Evolutionary conservation across 2,797 vertebrate species (phyloP).

Genomic region (Muraenolepis orangiensis): DNA sequence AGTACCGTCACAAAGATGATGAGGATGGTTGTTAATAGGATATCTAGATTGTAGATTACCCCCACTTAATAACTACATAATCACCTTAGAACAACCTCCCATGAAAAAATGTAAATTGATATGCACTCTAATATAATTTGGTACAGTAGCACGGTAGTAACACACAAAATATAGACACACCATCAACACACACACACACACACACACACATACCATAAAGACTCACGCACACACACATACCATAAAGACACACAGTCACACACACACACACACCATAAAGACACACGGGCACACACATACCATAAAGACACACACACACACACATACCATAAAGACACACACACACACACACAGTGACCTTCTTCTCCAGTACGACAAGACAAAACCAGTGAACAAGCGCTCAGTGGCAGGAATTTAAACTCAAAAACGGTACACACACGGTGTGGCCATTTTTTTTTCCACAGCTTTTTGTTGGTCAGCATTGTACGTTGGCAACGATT

Average conservation of each 20-base stretch:
- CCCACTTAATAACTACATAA: neutral
- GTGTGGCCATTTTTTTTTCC: constrained; percentile 11
- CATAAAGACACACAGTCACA: no score
- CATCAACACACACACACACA: neutral
- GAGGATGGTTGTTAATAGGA: neutral
- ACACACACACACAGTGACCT: no score
- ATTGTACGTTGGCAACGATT: neutral
- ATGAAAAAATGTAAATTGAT: neutral
- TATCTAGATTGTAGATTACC: neutral
- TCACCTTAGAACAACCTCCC: neutral
- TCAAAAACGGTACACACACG: neutral
- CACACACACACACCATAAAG: no score
- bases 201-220: neutral
- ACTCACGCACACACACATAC: neutral
- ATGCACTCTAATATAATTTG: neutral
- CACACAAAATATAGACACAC: no score
- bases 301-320: no score
- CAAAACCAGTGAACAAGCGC: constrained; percentile 27
- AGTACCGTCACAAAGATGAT: neutral
- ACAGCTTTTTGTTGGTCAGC: neutral
- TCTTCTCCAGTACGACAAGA: no score
- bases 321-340: no score
- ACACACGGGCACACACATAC: no score
- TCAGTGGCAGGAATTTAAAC: neutral
- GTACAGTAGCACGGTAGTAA: neutral